Evolutionary conservation across 1,140 invertebrate species (phyloP), one percentile per base, ranked within the genome.

Genomic region (Oryzaephilus surinamensis): DNA sequence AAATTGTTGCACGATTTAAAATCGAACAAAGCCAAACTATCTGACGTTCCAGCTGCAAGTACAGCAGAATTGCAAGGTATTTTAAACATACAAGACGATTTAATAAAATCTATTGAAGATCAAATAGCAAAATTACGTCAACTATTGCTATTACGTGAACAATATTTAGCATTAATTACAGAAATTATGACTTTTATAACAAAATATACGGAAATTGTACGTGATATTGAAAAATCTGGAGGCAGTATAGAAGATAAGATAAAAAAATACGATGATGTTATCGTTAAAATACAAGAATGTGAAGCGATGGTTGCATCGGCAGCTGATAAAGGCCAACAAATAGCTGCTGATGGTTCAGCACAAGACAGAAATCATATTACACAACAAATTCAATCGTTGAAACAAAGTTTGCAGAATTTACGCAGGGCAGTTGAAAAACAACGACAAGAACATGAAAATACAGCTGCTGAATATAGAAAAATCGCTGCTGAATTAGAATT

Each of bases 271-370:
- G 81, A 91, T 58, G 82, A 89, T 48, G 77, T 84, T 0, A 85
- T 87, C 45, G 55, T 75, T 0, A 86, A 86, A 54, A 88, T 89
- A 28, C 84, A 89, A 63, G 82, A 87, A 54, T 88, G 83, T 58
- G 89, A 95, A 58, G 88, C 84, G n/a, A 67, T 81, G 6, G 60
- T 94, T 6, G 81, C 84, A 1, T 78, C 81, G 13, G 87, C 90
- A 0, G 80, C 77, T 13, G 90, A 95, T 51, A 94, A 93, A 64
- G 91, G 88, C 1, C 84, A 89, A 55, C 84, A 89, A 58, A 92
- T 96, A 15, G 84, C 84, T 6, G 76, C 79, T 1, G 91, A 95
- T 64, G 85, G 88, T 21, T 81, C 84, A 7, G 77, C 80, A 0
- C 79, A 81, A 11, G 89, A 94, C 54, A 74, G 82, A 43, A 91